A percentile compares a stretch with the other conserved stretches of the same genome.
Evolutionary conservation across 2,113 vertebrate species (phyloP).

Genomic region (Hemibagrus wyckioides): DNA sequence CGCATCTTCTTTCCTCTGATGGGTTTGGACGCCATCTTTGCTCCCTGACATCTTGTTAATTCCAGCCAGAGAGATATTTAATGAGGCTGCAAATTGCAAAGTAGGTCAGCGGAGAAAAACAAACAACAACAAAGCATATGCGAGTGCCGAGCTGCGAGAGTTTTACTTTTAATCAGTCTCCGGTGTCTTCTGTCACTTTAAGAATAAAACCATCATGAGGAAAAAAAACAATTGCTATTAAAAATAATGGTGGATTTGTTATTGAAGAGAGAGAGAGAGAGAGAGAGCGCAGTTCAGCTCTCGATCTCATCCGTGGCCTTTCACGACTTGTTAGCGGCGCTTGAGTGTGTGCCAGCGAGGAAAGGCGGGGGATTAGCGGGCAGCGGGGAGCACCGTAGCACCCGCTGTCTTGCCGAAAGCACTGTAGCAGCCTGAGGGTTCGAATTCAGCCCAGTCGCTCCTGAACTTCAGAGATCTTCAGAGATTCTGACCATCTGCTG

Average conservation of each 20-base stretch:
- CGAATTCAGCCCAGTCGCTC: neutral
- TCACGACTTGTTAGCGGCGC: constrained; percentile 31
- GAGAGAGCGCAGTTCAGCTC: constrained; percentile 11
- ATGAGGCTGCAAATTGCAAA: constrained; percentile 54
- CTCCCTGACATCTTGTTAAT: constrained; percentile 51
- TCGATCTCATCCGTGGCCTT: constrained; percentile 28
- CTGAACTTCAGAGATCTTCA: constrained; percentile 25
- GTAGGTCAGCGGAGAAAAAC: constrained; percentile 50
- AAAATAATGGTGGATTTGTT: neutral
- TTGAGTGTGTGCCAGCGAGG: constrained; percentile 31
- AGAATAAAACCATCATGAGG: too few relatives aligned
- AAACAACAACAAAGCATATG: constrained; percentile 39
- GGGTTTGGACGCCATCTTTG: constrained; percentile 35
- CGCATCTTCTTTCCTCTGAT: constrained; percentile 38
- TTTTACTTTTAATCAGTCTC: constrained; percentile 21
- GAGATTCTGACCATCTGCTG: constrained; percentile 48
- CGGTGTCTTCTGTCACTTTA: neutral
- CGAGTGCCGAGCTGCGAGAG: neutral
- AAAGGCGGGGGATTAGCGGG: constrained; percentile 31
- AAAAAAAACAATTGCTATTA: neutral
- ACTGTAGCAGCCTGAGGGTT: constrained; percentile 10
- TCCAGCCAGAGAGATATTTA: constrained; percentile 48
- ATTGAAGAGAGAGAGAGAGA: neutral
- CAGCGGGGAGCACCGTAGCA: constrained; percentile 13
- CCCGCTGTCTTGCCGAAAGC: constrained; percentile 33